A percentile compares a stretch with the other conserved stretches of the same genome.
These are phyloP conservation scores for Ganaspis brasiliensis DNA, from an alignment of 2,888 invertebrate genomes.

Conservation along the genomic window DNA sequence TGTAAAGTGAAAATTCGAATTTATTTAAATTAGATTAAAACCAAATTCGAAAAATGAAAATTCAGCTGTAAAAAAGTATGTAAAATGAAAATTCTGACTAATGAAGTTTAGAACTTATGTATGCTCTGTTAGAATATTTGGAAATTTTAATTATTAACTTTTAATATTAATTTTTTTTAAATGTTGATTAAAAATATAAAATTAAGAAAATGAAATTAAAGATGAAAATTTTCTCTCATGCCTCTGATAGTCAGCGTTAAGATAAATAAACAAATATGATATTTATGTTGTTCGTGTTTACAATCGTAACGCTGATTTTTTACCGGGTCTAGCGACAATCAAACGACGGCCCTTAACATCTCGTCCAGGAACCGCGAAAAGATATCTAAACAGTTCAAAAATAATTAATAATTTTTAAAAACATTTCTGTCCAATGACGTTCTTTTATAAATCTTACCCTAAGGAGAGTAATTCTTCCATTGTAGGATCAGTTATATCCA, in stretches of 20 bases:
- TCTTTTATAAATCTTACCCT: constrained; percentile 82
- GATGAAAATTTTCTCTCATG: not conserved
- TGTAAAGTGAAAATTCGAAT: too few relatives aligned
- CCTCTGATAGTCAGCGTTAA: constrained; percentile 8
- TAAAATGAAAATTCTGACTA: too few relatives aligned
- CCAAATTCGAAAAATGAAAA: too few relatives aligned
- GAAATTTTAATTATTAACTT: too few relatives aligned
- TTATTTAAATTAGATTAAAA: too few relatives aligned
- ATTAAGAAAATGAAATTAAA: not conserved
- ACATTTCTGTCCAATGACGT: not conserved
- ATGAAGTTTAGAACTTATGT: too few relatives aligned
- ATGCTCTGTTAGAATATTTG: too few relatives aligned
- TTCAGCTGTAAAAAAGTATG: too few relatives aligned
- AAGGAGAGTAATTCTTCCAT: constrained; percentile 87
- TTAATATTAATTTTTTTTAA: too few relatives aligned
- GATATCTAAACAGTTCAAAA: constrained; percentile 83
- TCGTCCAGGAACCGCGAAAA: constrained; percentile 89
- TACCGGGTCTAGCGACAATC: constrained; percentile 90
- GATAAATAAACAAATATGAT: not conserved
- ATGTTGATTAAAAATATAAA: not conserved
- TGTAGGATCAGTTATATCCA: constrained; percentile 87
- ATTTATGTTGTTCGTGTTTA: not conserved
- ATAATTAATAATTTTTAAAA: not conserved
- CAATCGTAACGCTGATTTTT: constrained; percentile 57
- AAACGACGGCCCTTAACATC: constrained; percentile 89